These are phyloP conservation scores for Allygus modestus DNA, from an alignment of 2,888 invertebrate genomes.

Conservation along the genomic window DNA sequence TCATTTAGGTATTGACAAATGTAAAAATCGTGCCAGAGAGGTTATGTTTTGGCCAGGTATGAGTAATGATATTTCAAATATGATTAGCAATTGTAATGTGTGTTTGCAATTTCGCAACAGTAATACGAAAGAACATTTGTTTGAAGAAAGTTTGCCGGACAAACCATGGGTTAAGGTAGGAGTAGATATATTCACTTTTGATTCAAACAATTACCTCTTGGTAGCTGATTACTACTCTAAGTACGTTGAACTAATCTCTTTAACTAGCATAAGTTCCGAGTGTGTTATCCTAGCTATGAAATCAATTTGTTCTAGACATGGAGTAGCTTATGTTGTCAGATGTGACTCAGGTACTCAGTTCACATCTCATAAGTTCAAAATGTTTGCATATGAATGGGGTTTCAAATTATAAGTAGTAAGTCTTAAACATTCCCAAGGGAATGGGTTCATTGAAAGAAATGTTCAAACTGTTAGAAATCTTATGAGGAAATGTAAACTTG, in stretches of 20 bases:
- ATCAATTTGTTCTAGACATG: constrained; percentile 15
- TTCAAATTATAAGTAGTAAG: constrained; percentile 2
- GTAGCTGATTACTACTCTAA: constrained; percentile 19
- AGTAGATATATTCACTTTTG: no score
- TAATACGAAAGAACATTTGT: no score
- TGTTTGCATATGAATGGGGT: no score
- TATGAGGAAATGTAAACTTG: constrained; percentile 35
- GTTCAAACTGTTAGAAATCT: constrained; percentile 36
- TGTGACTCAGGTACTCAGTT: background rate
- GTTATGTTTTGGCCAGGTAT: no score
- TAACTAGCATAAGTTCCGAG: background rate
- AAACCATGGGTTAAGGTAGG: no score
- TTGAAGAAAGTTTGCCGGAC: background rate
- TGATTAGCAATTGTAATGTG: background rate
- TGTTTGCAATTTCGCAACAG: background rate
- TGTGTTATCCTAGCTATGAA: constrained; percentile 2
- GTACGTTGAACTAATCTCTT: background rate
- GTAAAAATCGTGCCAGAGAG: constrained; percentile 22
- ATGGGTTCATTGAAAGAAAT: no score
- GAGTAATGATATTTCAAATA: background rate
- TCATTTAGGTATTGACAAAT: constrained; percentile 25
- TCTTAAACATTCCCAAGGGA: no score
- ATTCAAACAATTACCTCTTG: background rate
- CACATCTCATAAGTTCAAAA: no score
- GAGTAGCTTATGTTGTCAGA: background rate